phyloP scores from a whole-genome alignment of 2,113 vertebrate genomes.

The Cercocebus atys region DNA sequence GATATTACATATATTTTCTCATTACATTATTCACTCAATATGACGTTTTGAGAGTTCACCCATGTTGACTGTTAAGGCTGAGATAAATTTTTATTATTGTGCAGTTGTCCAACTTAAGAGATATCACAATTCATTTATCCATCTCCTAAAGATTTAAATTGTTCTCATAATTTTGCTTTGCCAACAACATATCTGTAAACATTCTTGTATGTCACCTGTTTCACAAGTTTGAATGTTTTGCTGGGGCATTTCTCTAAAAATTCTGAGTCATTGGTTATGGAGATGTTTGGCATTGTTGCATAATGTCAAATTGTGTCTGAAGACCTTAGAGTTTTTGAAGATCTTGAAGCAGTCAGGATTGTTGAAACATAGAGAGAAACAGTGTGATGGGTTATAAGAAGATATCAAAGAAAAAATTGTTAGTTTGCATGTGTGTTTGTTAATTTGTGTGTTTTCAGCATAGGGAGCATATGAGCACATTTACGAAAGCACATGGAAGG shows the following conservation, averaged over 20 bases:
- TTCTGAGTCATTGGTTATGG: not conserved
- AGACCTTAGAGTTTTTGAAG: not conserved
- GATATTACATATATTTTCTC: not conserved
- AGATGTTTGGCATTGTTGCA: not conserved
- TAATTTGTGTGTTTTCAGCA: not conserved
- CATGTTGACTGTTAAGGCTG: not conserved
- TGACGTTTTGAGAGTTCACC: not conserved
- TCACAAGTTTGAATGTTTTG: not conserved
- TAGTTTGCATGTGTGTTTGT: not conserved
- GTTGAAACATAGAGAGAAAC: not conserved
- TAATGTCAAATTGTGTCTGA: not conserved
- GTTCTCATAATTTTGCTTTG: conserved; percentile 5
- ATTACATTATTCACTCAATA: not conserved
- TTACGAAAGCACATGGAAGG: not conserved
- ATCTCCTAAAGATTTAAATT: not conserved
- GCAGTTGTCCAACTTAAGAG: not conserved
- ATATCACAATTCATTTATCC: not conserved
- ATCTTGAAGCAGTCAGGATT: not conserved
- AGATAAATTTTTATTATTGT: conserved; percentile 17
- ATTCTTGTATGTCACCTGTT: not conserved
- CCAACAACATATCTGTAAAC: not conserved
- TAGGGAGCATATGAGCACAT: not conserved
- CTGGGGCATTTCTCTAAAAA: not conserved
- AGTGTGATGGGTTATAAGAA: not conserved
- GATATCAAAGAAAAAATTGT: not conserved